Conservation (phyloP, 2,113 vertebrate species). For the Oryzias woworae region DNA sequence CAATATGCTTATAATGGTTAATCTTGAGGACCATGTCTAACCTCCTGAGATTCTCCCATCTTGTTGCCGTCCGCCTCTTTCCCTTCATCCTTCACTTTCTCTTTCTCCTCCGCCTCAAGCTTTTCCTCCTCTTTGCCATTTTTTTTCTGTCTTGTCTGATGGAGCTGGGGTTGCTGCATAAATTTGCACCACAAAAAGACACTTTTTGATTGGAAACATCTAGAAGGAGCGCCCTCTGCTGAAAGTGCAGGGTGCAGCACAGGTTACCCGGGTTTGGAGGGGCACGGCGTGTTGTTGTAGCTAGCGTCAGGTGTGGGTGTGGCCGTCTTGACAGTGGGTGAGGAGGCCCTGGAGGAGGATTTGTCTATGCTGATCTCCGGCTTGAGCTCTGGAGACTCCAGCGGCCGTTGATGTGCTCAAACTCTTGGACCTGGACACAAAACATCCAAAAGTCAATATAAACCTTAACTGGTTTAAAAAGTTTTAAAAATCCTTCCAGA, state of each 20-base stretch:
- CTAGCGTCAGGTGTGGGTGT: conserved; percentile 87
- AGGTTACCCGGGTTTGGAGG: conserved; percentile 87
- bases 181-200: conserved; percentile 2
- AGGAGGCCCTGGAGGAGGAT: conserved; percentile 88
- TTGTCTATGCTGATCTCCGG: conserved; percentile 83
- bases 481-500: too few relatives aligned
- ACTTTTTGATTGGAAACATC: neutral
- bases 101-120: conserved; percentile 68
- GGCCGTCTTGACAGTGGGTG: conserved; percentile 84
- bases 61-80: conserved; percentile 62
- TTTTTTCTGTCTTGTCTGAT: conserved; percentile 83
- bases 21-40: conserved; percentile 36
- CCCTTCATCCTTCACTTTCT: conserved; percentile 58
- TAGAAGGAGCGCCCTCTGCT: conserved; percentile 59
- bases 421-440: conserved; percentile 86
- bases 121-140: conserved; percentile 79
- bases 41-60: conserved; percentile 60
- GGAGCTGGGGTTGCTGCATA: conserved; percentile 87
- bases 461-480: too few relatives aligned
- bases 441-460: neutral
- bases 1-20: too few relatives aligned
- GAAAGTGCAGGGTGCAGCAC: conserved; percentile 4
- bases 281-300: conserved; percentile 87
- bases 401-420: conserved; percentile 91
- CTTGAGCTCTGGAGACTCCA: conserved; percentile 91